Evolutionary conservation across 2,113 vertebrate species (phyloP), one percentile per base, ranked within the genome.

Genomic region (Thalassoma bifasciatum): DNA sequence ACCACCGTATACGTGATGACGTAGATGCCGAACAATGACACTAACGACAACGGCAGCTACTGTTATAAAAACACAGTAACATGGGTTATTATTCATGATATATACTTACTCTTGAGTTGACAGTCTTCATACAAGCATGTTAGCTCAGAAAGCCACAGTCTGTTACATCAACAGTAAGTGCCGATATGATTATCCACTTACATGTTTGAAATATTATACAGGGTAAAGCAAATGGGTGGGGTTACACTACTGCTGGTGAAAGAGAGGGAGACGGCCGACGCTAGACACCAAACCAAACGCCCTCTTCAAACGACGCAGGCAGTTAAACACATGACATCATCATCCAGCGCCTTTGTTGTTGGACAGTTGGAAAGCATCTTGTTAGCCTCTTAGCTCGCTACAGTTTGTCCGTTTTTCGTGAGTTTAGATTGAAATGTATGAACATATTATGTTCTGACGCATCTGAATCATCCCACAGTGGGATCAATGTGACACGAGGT

Each of bases 281-380:
- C 64, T 1, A 0, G 1, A 19, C 0, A 0, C 0, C 0, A 84
- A 87, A 90, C 2, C 84, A 21, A 88, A 44, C 4, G 44, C 64
- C 10, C 38, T n/a, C 52, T 22, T 3, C 2, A 0, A n/a, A 30
- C 22, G 13, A 10, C 37, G 2, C 40, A 2, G 16, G 9, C 38
- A 1, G 36, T 61, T 19, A 42, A 72, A 79, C 65, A 42, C 12
- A 3, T 1, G 3, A 81, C 85, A 6, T 0, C 85, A 88, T 93
- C 67, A 77, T 0, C 42, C 50, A 22, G 89, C 88, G 89, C 82
- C 90, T 82, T 88, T 92, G 88, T 93, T 93, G 75, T 89, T 30
- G 76, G 74, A 21, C 54, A 30, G 16, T 59, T 75, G 54, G 68
- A 36, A 46, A 34, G 24, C 56, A 44, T 37, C 42, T 61, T 59